Evolutionary conservation across 2,113 vertebrate species (phyloP), one percentile per base, ranked within the genome.

Genomic region (Labrus mixtus): DNA sequence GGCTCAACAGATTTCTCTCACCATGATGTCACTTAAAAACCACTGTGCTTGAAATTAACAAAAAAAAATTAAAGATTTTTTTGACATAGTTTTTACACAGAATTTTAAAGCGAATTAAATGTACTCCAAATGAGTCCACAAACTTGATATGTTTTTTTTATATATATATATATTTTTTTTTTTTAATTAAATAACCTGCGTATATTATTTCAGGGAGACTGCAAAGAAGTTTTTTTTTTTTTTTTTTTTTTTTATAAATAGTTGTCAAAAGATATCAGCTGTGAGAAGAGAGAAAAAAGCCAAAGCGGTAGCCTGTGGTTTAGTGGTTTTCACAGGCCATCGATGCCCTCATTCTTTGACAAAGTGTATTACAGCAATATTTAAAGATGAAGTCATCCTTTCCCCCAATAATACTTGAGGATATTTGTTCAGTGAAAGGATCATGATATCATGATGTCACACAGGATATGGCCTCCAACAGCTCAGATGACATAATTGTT

Each of bases 401-500:
- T 73, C 66, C 54, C 43, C 56, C 45, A 66, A 41, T 76, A 70
- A 79, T 68, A 55, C 75, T 56, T 22, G 29, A 72, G 76, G n/a
- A 60, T 85, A 69, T 84, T 87, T 84, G 77, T 51, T 73, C 69
- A 74, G 73, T 22, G 43, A 63, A 77, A 23, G 53, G 51, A 83
- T 84, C 45, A 56, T 41, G 50, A 78, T 62, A 73, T 82, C 65
- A 73, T 80, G 79, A 86, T 36, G 57, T 86, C 82, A 81, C 15
- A 16, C 58, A 84, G 87, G 76, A 89, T 81, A 66, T 82, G 81
- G 87, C 76, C 84, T 89, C 73, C 79, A 68, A 46, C 54, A 0
- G 77, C 83, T 89, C 81, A 53, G 50, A 82, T 89, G 65, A 83
- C 87, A 86, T 90, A 87, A 89, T 79, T 85, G 58, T 65, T 88